Evolutionary conservation across 2,797 vertebrate species (phyloP), one percentile per base, ranked within the genome.

Genomic region (Sebastes miniatus): DNA sequence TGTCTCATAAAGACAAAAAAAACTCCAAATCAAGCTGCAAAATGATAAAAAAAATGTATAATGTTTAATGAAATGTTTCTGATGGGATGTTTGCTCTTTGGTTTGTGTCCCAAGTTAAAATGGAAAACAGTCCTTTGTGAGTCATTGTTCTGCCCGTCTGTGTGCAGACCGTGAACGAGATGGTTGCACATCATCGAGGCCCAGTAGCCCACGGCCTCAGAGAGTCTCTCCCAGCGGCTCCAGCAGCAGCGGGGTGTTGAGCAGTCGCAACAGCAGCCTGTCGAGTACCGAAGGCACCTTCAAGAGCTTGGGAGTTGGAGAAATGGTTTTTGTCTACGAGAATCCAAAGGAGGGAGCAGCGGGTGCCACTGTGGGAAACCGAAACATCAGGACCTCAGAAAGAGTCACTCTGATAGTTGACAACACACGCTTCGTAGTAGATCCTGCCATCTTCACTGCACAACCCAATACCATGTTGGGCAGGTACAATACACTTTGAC

Each of bases 401-500:
- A 96, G 98, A 90, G 98, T 99, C 58, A 99, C 99, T 0, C 95
- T 99, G 13, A 99, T 99, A 31, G 98, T 99, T 83, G 99, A 99
- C 92, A 99, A 98, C 92, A 99, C 98, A 11, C 97, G 98, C 94
- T 99, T 99, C 88, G 98, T 99, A 71, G 98, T 99, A 36, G 99
- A 99, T 93, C 98, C 99, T 34, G 96, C 97, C 36, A 98, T 99
- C 94, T 99, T 99, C 90, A 99, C 97, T 7, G 99, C 98, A 86
- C 98, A 99, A 62, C 98, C 99, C 86, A 99, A 99, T 89, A 99
- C 99, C n/a, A 99, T 99, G 99, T 93, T 99, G 96, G 99, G 99
- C 94, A 99, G 99, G 99, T 99, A 89, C 20, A 32, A 63, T 65
- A 52, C 24, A 43, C 58, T 47, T 68, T 69, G 6, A 50, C 52